A percentile compares a stretch with the other conserved stretches of the same genome.
These are phyloP conservation scores for Spodoptera picta DNA, from an alignment of 2,888 invertebrate genomes.

Conservation along the genomic window DNA sequence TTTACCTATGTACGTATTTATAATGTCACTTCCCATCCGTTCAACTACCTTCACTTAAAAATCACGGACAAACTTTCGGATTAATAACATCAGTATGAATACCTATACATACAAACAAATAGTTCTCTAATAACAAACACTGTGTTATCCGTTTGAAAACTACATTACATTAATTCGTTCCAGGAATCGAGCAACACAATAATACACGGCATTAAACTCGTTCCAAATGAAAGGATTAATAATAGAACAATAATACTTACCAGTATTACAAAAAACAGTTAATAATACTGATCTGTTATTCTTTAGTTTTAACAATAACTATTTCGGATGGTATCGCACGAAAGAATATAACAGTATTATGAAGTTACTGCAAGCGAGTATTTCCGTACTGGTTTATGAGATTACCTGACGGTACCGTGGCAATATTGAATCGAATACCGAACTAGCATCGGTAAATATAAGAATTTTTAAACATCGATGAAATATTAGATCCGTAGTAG, in stretches of 20 bases:
- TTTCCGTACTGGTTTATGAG: slow-evolving; percentile 63
- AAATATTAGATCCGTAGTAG: slow-evolving; percentile 35
- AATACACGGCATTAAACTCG: slow-evolving; percentile 11
- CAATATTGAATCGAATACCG: slow-evolving; percentile 58
- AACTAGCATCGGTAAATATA: slow-evolving; percentile 31
- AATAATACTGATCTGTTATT: slow-evolving; percentile 54
- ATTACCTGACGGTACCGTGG: slow-evolving; percentile 58
- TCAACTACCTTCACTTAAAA: too few species aligned
- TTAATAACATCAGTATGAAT: too few species aligned
- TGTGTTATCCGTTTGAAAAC: not conserved
- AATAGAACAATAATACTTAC: slow-evolving; percentile 27
- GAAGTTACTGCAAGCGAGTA: slow-evolving; percentile 62
- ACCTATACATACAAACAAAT: too few species aligned
- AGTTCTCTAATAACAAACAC: not conserved
- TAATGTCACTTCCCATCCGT: too few species aligned
- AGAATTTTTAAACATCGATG: slow-evolving; percentile 48
- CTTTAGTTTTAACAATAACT: slow-evolving; percentile 51
- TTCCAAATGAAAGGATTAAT: slow-evolving; percentile 26
- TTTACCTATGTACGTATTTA: too few species aligned
- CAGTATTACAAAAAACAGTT: slow-evolving; percentile 40
- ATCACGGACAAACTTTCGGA: too few species aligned
- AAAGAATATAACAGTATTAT: slow-evolving; percentile 63
- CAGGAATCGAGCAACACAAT: slow-evolving; percentile 13
- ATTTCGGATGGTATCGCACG: slow-evolving; percentile 32
- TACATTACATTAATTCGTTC: not conserved